Evolutionary conservation across 2,888 invertebrate species (phyloP).

Genomic region (Ganaspis brasiliensis): DNA sequence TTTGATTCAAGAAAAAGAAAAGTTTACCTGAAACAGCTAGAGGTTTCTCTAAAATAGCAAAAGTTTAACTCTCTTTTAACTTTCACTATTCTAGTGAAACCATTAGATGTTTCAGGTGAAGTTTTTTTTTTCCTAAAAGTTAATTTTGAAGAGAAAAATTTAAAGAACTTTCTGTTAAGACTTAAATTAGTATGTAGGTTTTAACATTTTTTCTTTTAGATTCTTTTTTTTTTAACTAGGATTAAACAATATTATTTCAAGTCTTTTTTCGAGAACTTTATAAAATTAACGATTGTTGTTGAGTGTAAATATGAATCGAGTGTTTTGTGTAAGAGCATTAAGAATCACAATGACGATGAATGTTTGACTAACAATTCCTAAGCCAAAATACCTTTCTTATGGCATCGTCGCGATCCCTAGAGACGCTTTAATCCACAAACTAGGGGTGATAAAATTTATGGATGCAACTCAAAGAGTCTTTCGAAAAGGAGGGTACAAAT

Average conservation of each 20-base stretch:
- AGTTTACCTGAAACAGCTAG: too few species aligned
- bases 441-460: constrained; percentile 33
- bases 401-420: not conserved
- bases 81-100: too few species aligned
- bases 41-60: too few species aligned
- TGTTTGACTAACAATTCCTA: constrained; percentile 19
- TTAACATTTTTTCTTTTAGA: too few species aligned
- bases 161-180: too few species aligned
- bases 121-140: too few species aligned
- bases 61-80: too few species aligned
- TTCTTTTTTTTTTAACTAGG: too few species aligned
- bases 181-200: too few species aligned
- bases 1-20: too few species aligned
- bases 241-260: not conserved
- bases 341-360: not conserved
- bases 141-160: too few species aligned
- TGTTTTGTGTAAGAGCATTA: not conserved
- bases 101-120: too few species aligned
- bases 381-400: constrained; percentile 2
- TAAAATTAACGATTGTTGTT: not conserved
- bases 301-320: not conserved
- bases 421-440: constrained; percentile 18
- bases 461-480: constrained; percentile 32
- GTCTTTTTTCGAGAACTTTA: not conserved
- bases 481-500: constrained; percentile 5